Percentiles rank a stretch among this genome's conserved stretches.
phyloP scores from a whole-genome alignment of 1,140 invertebrate species.

The Radopholus similis region DNA sequence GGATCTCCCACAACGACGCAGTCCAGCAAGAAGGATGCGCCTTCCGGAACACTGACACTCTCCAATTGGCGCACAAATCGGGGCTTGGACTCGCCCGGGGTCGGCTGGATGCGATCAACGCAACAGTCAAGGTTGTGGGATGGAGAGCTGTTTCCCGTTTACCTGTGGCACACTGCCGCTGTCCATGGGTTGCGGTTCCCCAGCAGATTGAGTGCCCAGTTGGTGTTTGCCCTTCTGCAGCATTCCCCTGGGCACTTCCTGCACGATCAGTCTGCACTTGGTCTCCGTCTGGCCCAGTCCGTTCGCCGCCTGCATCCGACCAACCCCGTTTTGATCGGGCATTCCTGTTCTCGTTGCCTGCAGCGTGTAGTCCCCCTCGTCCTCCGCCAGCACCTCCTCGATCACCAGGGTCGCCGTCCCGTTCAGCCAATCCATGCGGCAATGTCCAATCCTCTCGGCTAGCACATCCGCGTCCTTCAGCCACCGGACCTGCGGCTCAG shows the following conservation, averaged over 20 bases:
- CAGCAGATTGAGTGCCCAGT: neutral
- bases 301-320: too few relatives aligned
- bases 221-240: constrained; percentile 17
- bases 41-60: constrained; percentile 55
- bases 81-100: too few relatives aligned
- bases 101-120: too few relatives aligned
- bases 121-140: too few relatives aligned
- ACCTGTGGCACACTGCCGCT: too few relatives aligned
- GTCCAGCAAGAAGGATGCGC: constrained; percentile 61
- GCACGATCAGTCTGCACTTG: constrained; percentile 72
- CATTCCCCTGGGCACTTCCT: constrained; percentile 60
- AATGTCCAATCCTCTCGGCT: constrained; percentile 66
- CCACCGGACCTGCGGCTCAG: constrained; percentile 64
- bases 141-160: neutral
- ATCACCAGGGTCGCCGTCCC: constrained; percentile 70
- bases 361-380: constrained; percentile 75
- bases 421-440: constrained; percentile 66
- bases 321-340: too few relatives aligned
- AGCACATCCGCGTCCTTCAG: constrained; percentile 62
- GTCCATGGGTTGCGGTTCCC: neutral
- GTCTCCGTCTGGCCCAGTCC: constrained; percentile 71
- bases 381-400: constrained; percentile 77
- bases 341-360: too few relatives aligned
- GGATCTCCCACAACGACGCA: constrained; percentile 63
- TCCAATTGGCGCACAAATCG: constrained; percentile 49